Evolutionary conservation across 2,797 vertebrate genomes (phyloP).

Genomic region (Parotocinclus haroldoi): DNA sequence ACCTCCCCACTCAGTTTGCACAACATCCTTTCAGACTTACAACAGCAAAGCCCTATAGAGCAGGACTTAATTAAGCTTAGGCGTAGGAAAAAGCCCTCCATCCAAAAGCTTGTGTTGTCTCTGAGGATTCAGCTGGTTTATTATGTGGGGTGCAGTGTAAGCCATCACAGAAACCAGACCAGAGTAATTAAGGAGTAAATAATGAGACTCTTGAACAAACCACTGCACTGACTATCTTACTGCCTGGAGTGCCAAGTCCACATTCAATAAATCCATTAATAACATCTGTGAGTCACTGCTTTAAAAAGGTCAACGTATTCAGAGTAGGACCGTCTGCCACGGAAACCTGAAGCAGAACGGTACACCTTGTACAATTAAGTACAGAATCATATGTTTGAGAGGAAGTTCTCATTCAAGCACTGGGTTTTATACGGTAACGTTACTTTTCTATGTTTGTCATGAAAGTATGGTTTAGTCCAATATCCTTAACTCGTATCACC

Average conservation of each 20-base stretch:
- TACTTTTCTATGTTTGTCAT: too few relatives aligned
- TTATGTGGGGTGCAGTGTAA: conserved; percentile 38
- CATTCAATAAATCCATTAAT: conserved; percentile 50
- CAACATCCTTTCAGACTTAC: conserved; percentile 32
- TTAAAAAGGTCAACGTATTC: conserved; percentile 42
- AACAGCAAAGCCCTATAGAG: conserved; percentile 26
- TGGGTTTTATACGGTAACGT: too few relatives aligned
- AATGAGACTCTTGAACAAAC: conserved; percentile 48
- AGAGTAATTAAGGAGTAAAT: conserved; percentile 55
- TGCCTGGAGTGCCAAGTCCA: conserved; percentile 28
- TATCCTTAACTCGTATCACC: too few relatives aligned
- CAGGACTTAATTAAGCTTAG: conserved; percentile 51
- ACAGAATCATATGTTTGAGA: neutral
- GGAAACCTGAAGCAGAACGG: conserved; percentile 3
- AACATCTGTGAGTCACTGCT: conserved; percentile 28
- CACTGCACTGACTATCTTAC: conserved; percentile 39
- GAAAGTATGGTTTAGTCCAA: too few relatives aligned
- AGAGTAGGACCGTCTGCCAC: conserved; percentile 10
- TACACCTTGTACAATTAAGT: neutral
- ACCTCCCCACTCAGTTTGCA: conserved; percentile 19
- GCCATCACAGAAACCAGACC: conserved; percentile 20
- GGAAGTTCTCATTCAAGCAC: too few relatives aligned
- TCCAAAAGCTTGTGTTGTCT: conserved; percentile 33
- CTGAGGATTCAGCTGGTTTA: conserved; percentile 36
- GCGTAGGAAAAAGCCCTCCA: conserved; percentile 33